These are phyloP conservation scores for Platypus cylindrus DNA, from an alignment of 2,888 invertebrate genomes.

Conservation along the genomic window DNA sequence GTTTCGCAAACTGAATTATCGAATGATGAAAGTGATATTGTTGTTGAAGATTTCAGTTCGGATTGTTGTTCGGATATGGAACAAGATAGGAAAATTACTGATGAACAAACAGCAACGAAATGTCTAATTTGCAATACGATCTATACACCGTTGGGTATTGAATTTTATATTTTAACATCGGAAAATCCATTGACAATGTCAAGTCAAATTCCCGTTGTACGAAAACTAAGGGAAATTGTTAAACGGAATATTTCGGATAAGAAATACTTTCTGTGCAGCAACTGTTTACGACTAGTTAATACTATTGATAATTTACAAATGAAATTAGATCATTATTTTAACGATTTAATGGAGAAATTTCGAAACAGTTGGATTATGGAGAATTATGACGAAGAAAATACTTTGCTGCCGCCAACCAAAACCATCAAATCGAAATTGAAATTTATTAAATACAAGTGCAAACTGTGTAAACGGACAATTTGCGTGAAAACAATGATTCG, in stretches of 20 bases:
- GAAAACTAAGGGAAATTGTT: slow-evolving; percentile 25
- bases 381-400: slow-evolving; percentile 9
- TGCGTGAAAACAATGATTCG: slow-evolving; percentile 23
- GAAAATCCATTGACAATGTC: slow-evolving; percentile 32
- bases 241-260: slow-evolving; percentile 18
- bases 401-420: slow-evolving; percentile 4
- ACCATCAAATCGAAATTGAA: slow-evolving; percentile 12
- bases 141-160: slow-evolving; percentile 27
- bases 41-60: slow-evolving; percentile 31
- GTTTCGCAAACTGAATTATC: slow-evolving; percentile 27
- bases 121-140: slow-evolving; percentile 31
- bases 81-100: slow-evolving; percentile 14
- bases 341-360: slow-evolving; percentile 28
- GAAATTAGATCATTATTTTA: slow-evolving; percentile 27
- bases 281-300: slow-evolving; percentile 33
- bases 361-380: slow-evolving; percentile 23
- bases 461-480: slow-evolving; percentile 27
- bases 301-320: slow-evolving; percentile 33
- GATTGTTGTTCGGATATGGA: slow-evolving; percentile 26
- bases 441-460: slow-evolving; percentile 23
- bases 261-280: slow-evolving; percentile 29
- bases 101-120: slow-evolving; percentile 19
- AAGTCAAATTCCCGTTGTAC: slow-evolving; percentile 29
- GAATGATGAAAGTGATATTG: slow-evolving; percentile 33
- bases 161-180: slow-evolving; percentile 31